Base-by-base conservation (phyloP, 2,888 invertebrate genomes). In the Calameuta pallipes region DNA sequence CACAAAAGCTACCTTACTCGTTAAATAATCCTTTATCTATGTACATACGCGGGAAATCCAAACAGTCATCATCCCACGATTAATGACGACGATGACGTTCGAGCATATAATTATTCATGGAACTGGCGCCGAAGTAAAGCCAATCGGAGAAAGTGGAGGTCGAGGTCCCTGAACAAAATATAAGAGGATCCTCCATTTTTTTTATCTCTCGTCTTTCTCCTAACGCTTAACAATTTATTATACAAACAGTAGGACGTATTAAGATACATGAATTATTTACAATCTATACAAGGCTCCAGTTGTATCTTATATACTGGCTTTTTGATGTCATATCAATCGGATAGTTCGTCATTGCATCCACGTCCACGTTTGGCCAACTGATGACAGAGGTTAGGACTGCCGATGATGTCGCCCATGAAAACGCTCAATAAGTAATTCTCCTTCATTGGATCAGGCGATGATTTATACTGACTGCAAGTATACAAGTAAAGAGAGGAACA, bases 361-460 rank as follows among this genome's bases (percentile, higher is more conserved):
- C 92, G 86, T 88, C 95, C 94, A 87, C 95, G 93, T 90, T 97
- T 97, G 81, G 95, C 95, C 85, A 97, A 93, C 90, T 96, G 96
- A 89, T 95, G 95, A 91, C 97, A 97, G 78, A 97, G 93, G 85
- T 94, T 94, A 23, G 96, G 95, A 78, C 96, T 96, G 31, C 95
- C 96, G 80, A 97, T 95, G 88, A 97, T 96, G 92, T 97, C 96
- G 37, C 97, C 97, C 79, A 97, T 93, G 92, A 97, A 97, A 81
- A 97, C 96, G 89, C 97, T 97, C 82, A 97, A 94, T 69, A 97
- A 93, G 91, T 96, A 97, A 92, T 95, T 95, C 92, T 97, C 96
- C 91, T 96, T 92, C 89, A 88, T 88, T 76, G 83, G 86, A 81
- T 95, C 95, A 69, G 95, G 94, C 75, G 96, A 96, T 77, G 94